phyloP scores from a whole-genome alignment of 2,797 vertebrate genomes.

The Phalanger gymnotis region DNA sequence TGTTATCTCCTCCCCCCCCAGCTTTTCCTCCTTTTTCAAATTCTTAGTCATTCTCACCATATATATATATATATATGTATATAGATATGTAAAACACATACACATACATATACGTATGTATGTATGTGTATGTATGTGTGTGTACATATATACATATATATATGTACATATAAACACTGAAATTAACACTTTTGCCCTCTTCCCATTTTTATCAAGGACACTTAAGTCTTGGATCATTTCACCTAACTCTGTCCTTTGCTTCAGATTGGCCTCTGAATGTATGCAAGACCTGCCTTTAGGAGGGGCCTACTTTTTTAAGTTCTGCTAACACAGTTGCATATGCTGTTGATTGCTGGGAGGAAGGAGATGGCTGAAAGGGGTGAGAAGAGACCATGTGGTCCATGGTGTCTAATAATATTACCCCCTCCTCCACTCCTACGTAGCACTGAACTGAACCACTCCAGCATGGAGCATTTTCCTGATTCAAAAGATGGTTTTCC shows the following conservation, averaged over 20 bases:
- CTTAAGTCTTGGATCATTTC: too few relatives aligned
- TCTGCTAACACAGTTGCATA: neutral
- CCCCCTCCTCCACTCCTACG: neutral
- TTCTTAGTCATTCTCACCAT: neutral
- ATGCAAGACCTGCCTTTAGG: neutral
- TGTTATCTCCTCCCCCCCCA: too few relatives aligned
- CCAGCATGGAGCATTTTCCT: neutral
- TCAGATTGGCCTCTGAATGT: too few relatives aligned
- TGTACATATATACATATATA: too few relatives aligned
- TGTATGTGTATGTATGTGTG: too few relatives aligned
- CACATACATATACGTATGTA: too few relatives aligned
- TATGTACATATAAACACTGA: too few relatives aligned
- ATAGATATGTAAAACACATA: too few relatives aligned
- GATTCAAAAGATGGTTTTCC: constrained; percentile 21
- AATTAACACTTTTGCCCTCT: too few relatives aligned
- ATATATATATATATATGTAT: too few relatives aligned
- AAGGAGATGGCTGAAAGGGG: neutral
- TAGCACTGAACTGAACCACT: constrained; percentile 3
- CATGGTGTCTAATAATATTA: neutral
- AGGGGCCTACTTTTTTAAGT: neutral
- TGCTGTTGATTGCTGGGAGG: neutral
- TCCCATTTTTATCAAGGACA: too few relatives aligned
- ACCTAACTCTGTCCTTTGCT: too few relatives aligned
- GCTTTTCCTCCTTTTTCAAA: neutral
- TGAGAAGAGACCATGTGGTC: neutral